Conservation (phyloP, 1,140 invertebrate genomes). For the Halesus radiatus region DNA sequence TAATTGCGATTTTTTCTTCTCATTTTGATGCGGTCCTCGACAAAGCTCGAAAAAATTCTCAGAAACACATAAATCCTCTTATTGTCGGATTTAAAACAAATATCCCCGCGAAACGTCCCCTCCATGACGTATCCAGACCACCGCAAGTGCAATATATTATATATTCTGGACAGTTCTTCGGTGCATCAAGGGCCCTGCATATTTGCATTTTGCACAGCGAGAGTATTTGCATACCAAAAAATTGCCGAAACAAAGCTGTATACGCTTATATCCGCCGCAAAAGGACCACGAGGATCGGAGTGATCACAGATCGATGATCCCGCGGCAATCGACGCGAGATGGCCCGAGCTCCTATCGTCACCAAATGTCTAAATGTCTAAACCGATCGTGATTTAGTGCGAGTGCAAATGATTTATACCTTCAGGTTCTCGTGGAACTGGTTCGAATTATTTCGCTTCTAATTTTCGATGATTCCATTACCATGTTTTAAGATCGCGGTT, state of each 20-base stretch:
- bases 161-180: conserved; percentile 3
- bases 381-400: neutral
- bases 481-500: too few relatives aligned
- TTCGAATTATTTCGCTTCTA: too few relatives aligned
- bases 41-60: neutral
- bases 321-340: neutral
- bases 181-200: conserved; percentile 13
- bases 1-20: too few relatives aligned
- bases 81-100: conserved; percentile 38
- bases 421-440: too few relatives aligned
- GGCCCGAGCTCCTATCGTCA: neutral
- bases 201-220: conserved; percentile 34
- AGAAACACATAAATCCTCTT: conserved; percentile 23
- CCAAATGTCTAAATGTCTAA: neutral
- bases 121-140: conserved; percentile 46
- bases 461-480: too few relatives aligned
- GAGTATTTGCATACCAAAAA: conserved; percentile 44
- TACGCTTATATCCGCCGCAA: conserved; percentile 29
- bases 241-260: conserved; percentile 31
- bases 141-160: conserved; percentile 44
- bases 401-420: neutral
- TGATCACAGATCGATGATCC: conserved; percentile 9
- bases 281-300: neutral
- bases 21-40: neutral
- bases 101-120: neutral